These are phyloP conservation scores for Apoderus coryli DNA, from an alignment of 2,888 invertebrate species.

Conservation along the genomic window DNA sequence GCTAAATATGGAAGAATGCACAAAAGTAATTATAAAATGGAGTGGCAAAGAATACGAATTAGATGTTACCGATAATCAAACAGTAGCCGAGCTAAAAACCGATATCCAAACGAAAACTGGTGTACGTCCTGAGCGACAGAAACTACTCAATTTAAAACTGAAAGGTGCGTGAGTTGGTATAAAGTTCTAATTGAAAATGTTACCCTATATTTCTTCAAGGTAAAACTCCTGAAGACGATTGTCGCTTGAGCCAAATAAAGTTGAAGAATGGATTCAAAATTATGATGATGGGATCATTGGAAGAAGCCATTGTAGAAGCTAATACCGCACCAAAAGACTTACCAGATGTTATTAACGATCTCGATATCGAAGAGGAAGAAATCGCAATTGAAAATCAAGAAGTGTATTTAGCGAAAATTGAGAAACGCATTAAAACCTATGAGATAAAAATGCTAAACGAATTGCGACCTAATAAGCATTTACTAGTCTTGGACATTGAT, in stretches of 20 bases:
- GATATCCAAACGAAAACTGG: constrained; percentile 77
- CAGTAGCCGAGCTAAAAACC: constrained; percentile 70
- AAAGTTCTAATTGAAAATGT: background rate
- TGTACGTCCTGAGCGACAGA: constrained; percentile 86
- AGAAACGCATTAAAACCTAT: constrained; percentile 70
- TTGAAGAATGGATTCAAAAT: constrained; percentile 80
- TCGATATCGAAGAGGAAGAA: constrained; percentile 82
- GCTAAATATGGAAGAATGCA: constrained; percentile 22
- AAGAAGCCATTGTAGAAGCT: constrained; percentile 79
- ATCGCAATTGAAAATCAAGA: constrained; percentile 51
- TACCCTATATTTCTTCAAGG: constrained; percentile 38
- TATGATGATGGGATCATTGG: constrained; percentile 95
- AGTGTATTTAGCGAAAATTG: constrained; percentile 64
- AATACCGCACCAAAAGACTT: constrained; percentile 65
- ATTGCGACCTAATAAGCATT: constrained; percentile 70
- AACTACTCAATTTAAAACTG: constrained; percentile 79
- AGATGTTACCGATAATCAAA: constrained; percentile 61
- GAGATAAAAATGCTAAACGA: constrained; percentile 69
- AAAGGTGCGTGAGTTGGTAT: constrained; percentile 49
- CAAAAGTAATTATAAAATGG: constrained; percentile 75
- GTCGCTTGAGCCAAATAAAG: constrained; percentile 57
- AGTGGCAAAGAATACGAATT: constrained; percentile 80
- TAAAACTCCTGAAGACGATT: constrained; percentile 69
- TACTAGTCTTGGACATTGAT: constrained; percentile 89
- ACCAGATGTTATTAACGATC: constrained; percentile 80